phyloP scores from a whole-genome alignment of 2,113 vertebrate species.

The Dicerorhinus sumatrensis region DNA sequence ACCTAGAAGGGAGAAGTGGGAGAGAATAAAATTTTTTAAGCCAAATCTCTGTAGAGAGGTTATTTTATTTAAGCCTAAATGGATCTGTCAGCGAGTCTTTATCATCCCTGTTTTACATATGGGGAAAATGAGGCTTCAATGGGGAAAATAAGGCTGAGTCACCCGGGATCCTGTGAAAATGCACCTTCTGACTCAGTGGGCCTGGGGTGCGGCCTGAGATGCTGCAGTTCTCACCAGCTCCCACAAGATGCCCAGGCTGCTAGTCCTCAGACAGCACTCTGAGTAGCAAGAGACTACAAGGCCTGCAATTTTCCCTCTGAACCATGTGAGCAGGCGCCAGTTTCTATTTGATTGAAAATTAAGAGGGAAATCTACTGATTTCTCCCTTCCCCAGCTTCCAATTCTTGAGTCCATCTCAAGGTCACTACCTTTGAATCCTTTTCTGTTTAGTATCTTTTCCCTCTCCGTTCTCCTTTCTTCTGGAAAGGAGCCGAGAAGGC shows the following conservation, averaged over 20 bases:
- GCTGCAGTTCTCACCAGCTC: neutral
- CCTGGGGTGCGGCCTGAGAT: too few relatives aligned
- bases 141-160: neutral
- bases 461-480: neutral
- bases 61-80: neutral
- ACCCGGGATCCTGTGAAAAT: neutral
- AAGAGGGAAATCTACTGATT: neutral
- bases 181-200: neutral
- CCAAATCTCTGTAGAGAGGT: neutral
- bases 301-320: neutral
- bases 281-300: neutral
- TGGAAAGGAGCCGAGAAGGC: neutral
- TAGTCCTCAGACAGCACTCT: neutral
- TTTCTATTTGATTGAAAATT: neutral
- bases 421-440: neutral
- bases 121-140: neutral
- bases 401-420: neutral
- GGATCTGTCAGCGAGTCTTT: neutral
- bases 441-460: neutral
- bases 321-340: neutral
- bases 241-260: neutral
- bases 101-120: neutral
- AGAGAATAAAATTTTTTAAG: neutral
- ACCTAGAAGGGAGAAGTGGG: neutral
- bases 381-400: neutral